These are phyloP conservation scores for Penaeus chinensis DNA, from an alignment of 1,140 invertebrate species.

Conservation along the genomic window DNA sequence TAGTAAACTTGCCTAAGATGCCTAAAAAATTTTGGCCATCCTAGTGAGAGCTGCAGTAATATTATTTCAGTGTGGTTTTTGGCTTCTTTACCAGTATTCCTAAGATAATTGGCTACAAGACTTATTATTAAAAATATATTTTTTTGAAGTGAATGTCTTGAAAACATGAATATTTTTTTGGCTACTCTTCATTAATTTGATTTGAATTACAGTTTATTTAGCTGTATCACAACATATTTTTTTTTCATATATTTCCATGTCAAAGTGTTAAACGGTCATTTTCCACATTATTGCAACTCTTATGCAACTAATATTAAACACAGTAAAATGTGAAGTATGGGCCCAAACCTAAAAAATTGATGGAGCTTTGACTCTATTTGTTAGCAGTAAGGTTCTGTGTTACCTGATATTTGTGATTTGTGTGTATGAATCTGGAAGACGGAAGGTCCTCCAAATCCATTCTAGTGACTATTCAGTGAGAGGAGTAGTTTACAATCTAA, in stretches of 20 bases:
- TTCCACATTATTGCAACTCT: conserved; percentile 39
- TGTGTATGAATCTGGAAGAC: conserved; percentile 57
- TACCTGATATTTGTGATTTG: conserved; percentile 61
- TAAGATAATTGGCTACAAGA: too few species aligned
- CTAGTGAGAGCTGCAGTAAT: too few species aligned
- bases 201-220: not conserved
- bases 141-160: too few species aligned
- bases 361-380: conserved; percentile 48
- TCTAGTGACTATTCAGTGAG: not conserved
- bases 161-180: too few species aligned
- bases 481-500: conserved; percentile 58
- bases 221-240: not conserved
- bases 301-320: conserved; percentile 58
- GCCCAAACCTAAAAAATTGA: conserved; percentile 51
- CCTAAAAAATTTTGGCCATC: too few species aligned
- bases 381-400: conserved; percentile 58
- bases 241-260: conserved; percentile 7
- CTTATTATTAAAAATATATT: too few species aligned
- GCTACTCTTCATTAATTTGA: not conserved
- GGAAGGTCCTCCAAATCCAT: conserved; percentile 24
- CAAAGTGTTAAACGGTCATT: not conserved
- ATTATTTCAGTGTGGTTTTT: too few species aligned
- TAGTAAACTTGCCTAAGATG: too few species aligned
- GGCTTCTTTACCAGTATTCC: too few species aligned
- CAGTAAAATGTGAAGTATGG: conserved; percentile 48